Percentiles rank a stretch among this genome's conserved stretches.
phyloP scores from a whole-genome alignment of 1,140 invertebrate genomes.

The Diabrotica virgifera region DNA sequence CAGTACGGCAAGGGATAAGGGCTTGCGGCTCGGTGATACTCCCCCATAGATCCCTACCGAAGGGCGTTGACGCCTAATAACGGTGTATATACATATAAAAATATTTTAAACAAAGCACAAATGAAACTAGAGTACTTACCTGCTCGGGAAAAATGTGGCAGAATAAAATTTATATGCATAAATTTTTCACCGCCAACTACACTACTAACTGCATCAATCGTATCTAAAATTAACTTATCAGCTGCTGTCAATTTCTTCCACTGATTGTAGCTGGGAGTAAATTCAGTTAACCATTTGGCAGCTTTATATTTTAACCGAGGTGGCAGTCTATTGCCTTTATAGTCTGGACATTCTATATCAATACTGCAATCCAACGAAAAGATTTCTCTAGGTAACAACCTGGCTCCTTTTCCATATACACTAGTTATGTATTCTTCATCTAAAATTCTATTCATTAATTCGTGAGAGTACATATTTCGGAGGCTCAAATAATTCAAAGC shows the following conservation, averaged over 20 bases:
- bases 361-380: conserved; percentile 54
- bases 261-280: conserved; percentile 48
- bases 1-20: too few species aligned
- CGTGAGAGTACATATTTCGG: conserved; percentile 50
- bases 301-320: conserved; percentile 44
- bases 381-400: conserved; percentile 48
- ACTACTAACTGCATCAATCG: conserved; percentile 40
- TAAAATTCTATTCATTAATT: conserved; percentile 52
- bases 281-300: conserved; percentile 50
- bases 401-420: conserved; percentile 42
- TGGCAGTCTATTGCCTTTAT: conserved; percentile 52
- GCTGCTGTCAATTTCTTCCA: conserved; percentile 46
- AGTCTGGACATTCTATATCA: conserved; percentile 58
- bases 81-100: background rate
- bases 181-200: conserved; percentile 46
- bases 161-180: conserved; percentile 51
- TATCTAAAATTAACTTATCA: conserved; percentile 51
- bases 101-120: conserved; percentile 9
- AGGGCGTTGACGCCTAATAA: too few species aligned
- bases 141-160: conserved; percentile 56
- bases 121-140: conserved; percentile 37
- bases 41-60: too few species aligned
- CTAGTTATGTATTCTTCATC: conserved; percentile 48
- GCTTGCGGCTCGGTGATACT: too few species aligned
- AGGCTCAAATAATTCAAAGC: conserved; percentile 52